These are phyloP conservation scores for Mongoloraphidia duomilia DNA, from an alignment of 2,888 invertebrate genomes.

Conservation along the genomic window DNA sequence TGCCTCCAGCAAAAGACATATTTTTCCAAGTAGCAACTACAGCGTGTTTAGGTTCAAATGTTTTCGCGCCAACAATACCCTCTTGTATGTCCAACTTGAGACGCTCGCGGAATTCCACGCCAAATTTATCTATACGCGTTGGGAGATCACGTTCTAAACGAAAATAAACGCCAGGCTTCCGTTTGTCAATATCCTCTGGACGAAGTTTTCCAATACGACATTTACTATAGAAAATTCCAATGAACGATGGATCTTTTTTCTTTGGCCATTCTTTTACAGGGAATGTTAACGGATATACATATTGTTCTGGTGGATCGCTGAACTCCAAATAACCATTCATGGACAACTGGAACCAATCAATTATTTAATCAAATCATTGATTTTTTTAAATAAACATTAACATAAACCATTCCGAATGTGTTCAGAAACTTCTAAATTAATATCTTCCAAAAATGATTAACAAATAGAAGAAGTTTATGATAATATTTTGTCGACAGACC, in stretches of 20 bases:
- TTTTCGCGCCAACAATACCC: conserved; percentile 81
- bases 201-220: conserved; percentile 64
- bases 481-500: too few species aligned
- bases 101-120: conserved; percentile 73
- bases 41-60: conserved; percentile 82
- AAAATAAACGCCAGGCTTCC: conserved; percentile 72
- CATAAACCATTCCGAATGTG: too few species aligned
- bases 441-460: too few species aligned
- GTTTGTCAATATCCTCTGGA: conserved; percentile 58
- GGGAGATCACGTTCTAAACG: conserved; percentile 55
- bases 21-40: conserved; percentile 92
- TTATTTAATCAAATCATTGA: background rate
- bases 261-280: conserved; percentile 77
- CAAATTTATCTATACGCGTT: conserved; percentile 63
- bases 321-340: conserved; percentile 77
- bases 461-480: too few species aligned
- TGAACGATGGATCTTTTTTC: conserved; percentile 80
- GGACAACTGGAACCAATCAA: conserved; percentile 42
- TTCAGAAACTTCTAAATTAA: too few species aligned
- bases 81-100: conserved; percentile 78
- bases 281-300: conserved; percentile 73
- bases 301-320: conserved; percentile 78
- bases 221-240: conserved; percentile 85
- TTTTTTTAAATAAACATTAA: too few species aligned
- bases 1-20: conserved; percentile 83